Percentiles rank a stretch among this genome's conserved stretches.
Evolutionary conservation across 2,113 vertebrate genomes (phyloP).

Genomic region (Leucopternis melanops): DNA sequence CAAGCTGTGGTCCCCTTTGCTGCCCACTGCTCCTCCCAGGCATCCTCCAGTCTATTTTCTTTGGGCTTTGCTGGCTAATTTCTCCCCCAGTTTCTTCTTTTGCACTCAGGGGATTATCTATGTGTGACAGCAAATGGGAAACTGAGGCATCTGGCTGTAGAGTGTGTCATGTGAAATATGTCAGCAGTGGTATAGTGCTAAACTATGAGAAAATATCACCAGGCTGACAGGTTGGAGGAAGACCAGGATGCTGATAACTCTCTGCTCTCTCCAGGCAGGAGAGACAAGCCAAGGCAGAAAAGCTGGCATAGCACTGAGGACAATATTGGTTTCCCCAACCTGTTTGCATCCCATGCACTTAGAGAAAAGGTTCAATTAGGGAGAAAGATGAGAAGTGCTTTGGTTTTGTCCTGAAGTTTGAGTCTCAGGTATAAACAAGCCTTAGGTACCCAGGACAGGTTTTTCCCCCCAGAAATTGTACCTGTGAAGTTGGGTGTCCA

Average conservation of each 20-base stretch:
- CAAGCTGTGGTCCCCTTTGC: background rate
- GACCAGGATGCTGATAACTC: background rate
- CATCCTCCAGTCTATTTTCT: background rate
- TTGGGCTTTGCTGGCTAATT: background rate
- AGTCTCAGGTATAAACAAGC: background rate
- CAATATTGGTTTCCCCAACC: background rate
- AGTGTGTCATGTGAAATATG: background rate
- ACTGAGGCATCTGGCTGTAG: background rate
- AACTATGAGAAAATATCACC: background rate
- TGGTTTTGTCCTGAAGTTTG: background rate
- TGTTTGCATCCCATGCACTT: background rate
- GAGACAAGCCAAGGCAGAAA: background rate
- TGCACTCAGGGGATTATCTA: background rate
- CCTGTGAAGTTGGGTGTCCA: background rate
- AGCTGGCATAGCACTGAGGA: background rate
- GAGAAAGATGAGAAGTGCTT: background rate
- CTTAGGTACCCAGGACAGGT: background rate
- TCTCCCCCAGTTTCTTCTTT: background rate
- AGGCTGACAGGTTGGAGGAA: background rate
- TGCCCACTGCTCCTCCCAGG: background rate
- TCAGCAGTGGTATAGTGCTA: background rate
- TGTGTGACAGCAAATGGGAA: background rate
- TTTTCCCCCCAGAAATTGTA: accelerated
- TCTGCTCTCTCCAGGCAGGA: background rate
- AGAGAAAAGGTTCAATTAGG: background rate